These are phyloP conservation scores for Scomber scombrus DNA, from an alignment of 2,113 vertebrate species.

Conservation along the genomic window DNA sequence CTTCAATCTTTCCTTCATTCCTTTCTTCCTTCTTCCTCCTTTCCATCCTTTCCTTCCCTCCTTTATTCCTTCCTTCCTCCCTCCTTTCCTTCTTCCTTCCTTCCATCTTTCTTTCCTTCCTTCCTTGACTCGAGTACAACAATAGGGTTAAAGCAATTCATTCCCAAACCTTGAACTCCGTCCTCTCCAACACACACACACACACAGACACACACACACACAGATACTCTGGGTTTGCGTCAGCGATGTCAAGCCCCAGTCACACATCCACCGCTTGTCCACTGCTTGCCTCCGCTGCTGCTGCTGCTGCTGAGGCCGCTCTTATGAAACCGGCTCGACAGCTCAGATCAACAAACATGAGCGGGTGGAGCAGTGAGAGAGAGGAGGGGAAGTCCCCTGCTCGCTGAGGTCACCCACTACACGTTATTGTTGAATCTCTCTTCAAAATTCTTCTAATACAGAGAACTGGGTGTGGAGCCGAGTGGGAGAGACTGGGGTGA, in stretches of 20 bases:
- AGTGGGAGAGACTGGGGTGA: too few species aligned
- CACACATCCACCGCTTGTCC: constrained; percentile 32
- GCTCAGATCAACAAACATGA: constrained; percentile 78
- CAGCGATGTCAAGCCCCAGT: constrained; percentile 27
- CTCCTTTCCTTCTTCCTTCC: too few species aligned
- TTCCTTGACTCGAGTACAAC: too few species aligned
- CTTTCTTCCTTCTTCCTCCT: too few species aligned
- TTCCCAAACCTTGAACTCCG: constrained; percentile 39
- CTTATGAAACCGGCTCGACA: constrained; percentile 52
- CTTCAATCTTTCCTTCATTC: too few species aligned
- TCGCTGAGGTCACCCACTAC: constrained; percentile 65
- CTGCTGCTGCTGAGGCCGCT: constrained; percentile 18
- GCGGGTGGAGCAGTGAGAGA: constrained; percentile 54
- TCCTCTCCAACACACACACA: constrained; percentile 32
- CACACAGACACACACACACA: constrained; percentile 9
- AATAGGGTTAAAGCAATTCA: constrained; percentile 38
- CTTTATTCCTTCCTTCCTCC: too few species aligned
- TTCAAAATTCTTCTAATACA: too few species aligned
- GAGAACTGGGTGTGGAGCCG: too few species aligned
- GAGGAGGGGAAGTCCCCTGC: constrained; percentile 65
- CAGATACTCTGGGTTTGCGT: constrained; percentile 40
- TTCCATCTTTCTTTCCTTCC: too few species aligned
- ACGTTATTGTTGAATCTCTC: too few species aligned
- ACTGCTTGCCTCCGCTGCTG: constrained; percentile 12
- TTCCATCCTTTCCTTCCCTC: too few species aligned